Conservation (phyloP, 2,113 vertebrate species). For the Rostratula benghalensis region DNA sequence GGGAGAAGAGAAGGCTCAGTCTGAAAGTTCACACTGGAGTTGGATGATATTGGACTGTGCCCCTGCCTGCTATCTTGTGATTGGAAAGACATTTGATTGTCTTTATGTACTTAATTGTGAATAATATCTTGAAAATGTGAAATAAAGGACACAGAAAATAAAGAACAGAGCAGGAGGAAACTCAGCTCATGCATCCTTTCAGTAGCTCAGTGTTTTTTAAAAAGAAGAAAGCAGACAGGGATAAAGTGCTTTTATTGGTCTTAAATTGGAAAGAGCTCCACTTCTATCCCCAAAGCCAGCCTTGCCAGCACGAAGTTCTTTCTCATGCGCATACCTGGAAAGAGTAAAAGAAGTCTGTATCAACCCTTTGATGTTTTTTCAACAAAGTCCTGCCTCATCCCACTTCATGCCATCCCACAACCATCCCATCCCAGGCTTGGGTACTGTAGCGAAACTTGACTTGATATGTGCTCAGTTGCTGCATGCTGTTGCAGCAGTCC, state of each 20-base stretch:
- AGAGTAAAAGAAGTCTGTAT: background rate
- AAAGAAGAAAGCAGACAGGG: background rate
- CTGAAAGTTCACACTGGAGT: background rate
- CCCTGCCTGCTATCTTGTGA: background rate
- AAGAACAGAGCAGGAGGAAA: background rate
- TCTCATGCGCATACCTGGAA: background rate
- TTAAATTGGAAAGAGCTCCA: background rate
- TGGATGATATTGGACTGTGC: background rate
- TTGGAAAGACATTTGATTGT: background rate
- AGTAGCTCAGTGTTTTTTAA: accelerated
- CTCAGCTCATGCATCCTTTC: background rate
- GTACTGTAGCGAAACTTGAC: background rate
- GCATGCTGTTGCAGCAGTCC: background rate
- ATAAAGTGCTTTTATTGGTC: background rate
- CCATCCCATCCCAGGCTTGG: background rate
- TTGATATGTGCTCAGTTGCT: accelerated
- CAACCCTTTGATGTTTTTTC: background rate
- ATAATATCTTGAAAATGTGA: background rate
- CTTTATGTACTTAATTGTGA: background rate
- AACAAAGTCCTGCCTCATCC: background rate
- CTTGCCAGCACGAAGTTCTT: background rate
- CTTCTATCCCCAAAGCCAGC: background rate
- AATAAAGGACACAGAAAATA: background rate
- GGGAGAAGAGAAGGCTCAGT: background rate
- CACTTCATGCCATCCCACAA: no score